These are phyloP conservation scores for Rhopalosiphum maidis DNA, from an alignment of 1,140 invertebrate genomes.

Conservation along the genomic window DNA sequence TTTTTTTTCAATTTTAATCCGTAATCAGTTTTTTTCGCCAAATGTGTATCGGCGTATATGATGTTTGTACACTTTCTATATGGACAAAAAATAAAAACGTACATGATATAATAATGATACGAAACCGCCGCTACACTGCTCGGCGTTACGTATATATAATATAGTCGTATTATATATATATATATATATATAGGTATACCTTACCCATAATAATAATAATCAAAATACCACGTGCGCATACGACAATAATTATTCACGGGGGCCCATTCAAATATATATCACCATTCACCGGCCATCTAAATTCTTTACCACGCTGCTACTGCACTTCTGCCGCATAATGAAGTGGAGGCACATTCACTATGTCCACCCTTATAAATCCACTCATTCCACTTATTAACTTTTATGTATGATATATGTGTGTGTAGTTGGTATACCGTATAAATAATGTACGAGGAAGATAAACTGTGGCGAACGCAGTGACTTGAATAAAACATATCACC, in stretches of 20 bases:
- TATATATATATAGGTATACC: too few species aligned
- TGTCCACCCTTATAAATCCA: neutral
- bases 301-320: neutral
- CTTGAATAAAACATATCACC: neutral
- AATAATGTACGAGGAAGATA: neutral
- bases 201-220: neutral
- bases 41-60: neutral
- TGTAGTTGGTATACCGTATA: neutral
- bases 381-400: neutral
- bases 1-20: slow-evolving; percentile 44
- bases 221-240: neutral
- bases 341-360: neutral
- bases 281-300: neutral
- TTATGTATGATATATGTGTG: neutral
- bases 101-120: neutral
- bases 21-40: slow-evolving; percentile 39
- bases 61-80: slow-evolving; percentile 19
- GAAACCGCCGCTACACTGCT: neutral
- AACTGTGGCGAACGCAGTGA: neutral
- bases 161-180: neutral
- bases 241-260: slow-evolving; percentile 9
- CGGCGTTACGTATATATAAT: neutral
- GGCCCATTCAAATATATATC: neutral
- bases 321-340: neutral
- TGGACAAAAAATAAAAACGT: neutral